Base-by-base conservation (phyloP, 2,797 vertebrate genomes). In the Triplophysa bombifrons region DNA sequence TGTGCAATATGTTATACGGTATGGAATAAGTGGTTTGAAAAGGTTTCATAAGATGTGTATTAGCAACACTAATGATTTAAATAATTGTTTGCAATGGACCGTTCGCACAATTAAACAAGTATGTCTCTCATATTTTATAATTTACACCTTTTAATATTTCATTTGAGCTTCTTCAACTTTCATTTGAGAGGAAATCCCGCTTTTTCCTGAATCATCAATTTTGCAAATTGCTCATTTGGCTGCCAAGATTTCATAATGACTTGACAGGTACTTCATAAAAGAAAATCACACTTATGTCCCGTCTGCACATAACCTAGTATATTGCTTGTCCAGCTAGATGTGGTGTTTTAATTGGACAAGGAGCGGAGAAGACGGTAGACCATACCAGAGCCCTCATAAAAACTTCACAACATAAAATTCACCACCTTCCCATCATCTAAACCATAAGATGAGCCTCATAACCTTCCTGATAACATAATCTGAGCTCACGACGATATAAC, bases 201-300 rank as follows among this genome's bases (percentile, higher is more conserved):
- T 41, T 20, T 77, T 61, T 64, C 46, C 17, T 56, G 64, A 46
- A 76, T 17, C 7, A 34, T 10, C 44, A 44, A 20, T 63, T 34
- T 78, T 19, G 11, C 53, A 71, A 79, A 73, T 53, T 67, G 48
- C 30, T 78, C 56, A 51, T 65, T 12, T 2, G 51, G 69, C 41
- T 61, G 74, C 34, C n/a, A 56, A 16, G 17, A 27, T 11, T 68
- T 12, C 3, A 60, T 80, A 69, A 41, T 25, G 22, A 76, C 65
- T 46, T 64, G 9, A 56, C 30, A 70, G 10, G 51, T 63, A 51
- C 4, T 74, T 46, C 56, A 17, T 69, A 55, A 34, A 63, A 38
- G 56, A 68, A 41, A 61, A 41, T 30, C 19, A 19, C 12, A 74
- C 8, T 74, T 16, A 44, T 44, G 46, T 78, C 17, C 56, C 48